Evolutionary conservation across 1,140 invertebrate genomes (phyloP).

Genomic region (Hyles euphorbiae): DNA sequence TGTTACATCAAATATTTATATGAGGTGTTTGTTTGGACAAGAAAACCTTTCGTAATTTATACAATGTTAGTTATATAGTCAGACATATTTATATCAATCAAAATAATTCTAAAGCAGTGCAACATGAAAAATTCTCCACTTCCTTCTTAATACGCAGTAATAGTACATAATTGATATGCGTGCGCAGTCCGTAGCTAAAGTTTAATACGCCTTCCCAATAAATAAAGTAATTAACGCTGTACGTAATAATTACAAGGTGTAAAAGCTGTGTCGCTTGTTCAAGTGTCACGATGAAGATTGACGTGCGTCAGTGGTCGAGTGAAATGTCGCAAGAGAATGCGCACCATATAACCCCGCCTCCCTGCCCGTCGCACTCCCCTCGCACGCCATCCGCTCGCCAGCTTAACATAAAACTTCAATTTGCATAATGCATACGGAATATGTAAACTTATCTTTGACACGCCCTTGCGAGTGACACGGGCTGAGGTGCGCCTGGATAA

Average conservation of each 20-base stretch:
- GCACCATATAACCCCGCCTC: constrained; percentile 5
- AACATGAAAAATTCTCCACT: too few relatives aligned
- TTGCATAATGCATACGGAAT: constrained; percentile 73
- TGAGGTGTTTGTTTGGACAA: too few relatives aligned
- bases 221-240: too few relatives aligned
- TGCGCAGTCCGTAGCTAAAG: too few relatives aligned
- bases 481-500: constrained; percentile 65
- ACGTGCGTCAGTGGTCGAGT: constrained; percentile 32
- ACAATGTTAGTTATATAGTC: too few relatives aligned
- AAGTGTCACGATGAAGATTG: constrained; percentile 25
- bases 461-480: constrained; percentile 66
- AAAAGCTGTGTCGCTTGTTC: constrained; percentile 11
- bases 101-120: too few relatives aligned
- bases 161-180: too few relatives aligned
- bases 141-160: too few relatives aligned
- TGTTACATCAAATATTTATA: too few relatives aligned
- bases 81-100: too few relatives aligned
- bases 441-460: constrained; percentile 71
- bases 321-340: constrained; percentile 31
- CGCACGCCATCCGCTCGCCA: constrained; percentile 19
- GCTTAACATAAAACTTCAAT: constrained; percentile 72
- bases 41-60: too few relatives aligned
- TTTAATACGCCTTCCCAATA: too few relatives aligned
- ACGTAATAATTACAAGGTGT: constrained; percentile 17
- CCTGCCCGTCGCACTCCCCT: background rate